Evolutionary conservation across 1,140 invertebrate species (phyloP), one percentile per base, ranked within the genome.

Genomic region (Apis florea): DNA sequence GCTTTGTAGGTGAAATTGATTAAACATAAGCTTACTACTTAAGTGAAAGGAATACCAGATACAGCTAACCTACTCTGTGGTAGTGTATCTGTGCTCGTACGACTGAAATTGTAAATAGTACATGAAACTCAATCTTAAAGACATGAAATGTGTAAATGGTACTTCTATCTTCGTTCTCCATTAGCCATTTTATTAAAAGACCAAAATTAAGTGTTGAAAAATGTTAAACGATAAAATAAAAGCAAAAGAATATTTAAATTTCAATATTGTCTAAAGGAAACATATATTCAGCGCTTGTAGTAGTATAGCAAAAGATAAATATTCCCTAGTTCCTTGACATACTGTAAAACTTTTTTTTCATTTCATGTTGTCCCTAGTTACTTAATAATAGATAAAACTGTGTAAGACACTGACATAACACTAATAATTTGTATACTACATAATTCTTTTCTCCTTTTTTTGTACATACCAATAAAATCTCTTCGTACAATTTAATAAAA

Each of bases 401-500:
- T 79, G 67, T 83, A 82, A 82, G 80, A 77, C 75, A 79, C 64
- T 78, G 69, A 75, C 71, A 67, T 88, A 83, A 88, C 68, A 75
- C 74, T 85, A 82, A 89, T 89, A 69, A 89, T 90, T 88, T 88
- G 85, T 89, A 90, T 89, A 89, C 82, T 68, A 79, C 40, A 71
- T 84, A 75, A 84, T 87, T 83, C 70, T 80, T 82, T 85, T 61
- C 66, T 77, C 73, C 77, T 87, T 84, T 87, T 90, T 90, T 90
- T 90, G 90, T 90, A 90, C 82, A 90, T 90, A 90, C 81, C 83
- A 89, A 87, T 86, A 89, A 88, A 90, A 87, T 81, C 82, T 88
- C 81, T 88, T 89, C 81, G 82, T 87, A 89, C 80, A 88, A 77
- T 79, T 88, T 85, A 89, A 88, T 84, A 87, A 88, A 88, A 89